Conservation (phyloP, 2,888 invertebrate genomes). For the Melipona bicolor region DNA sequence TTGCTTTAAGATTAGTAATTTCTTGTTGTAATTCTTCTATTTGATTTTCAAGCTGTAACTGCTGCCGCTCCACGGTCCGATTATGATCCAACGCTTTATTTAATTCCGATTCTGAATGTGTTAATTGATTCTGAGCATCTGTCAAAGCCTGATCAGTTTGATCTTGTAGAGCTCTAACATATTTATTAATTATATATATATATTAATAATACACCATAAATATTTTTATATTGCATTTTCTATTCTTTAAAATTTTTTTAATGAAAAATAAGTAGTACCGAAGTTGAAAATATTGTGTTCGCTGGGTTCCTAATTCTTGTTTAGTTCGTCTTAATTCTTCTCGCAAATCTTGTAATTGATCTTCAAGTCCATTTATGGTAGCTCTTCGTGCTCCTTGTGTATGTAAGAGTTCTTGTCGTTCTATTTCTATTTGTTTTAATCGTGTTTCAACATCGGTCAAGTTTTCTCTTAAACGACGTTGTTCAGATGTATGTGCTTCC, state of each 20-base stretch:
- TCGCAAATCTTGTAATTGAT: slow-evolving; percentile 85
- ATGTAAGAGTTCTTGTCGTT: slow-evolving; percentile 86
- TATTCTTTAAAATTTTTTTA: neutral
- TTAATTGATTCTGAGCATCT: slow-evolving; percentile 89
- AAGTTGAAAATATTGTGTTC: slow-evolving; percentile 86
- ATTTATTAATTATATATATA: slow-evolving; percentile 18
- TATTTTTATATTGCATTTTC: neutral
- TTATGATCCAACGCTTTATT: slow-evolving; percentile 87
- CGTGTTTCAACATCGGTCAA: slow-evolving; percentile 85
- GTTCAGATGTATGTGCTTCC: slow-evolving; percentile 85
- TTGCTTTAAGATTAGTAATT: slow-evolving; percentile 87
- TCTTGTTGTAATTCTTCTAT: slow-evolving; percentile 87
- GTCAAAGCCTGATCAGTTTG: slow-evolving; percentile 90
- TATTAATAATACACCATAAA: neutral
- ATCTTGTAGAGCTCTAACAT: slow-evolving; percentile 88
- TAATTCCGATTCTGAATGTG: slow-evolving; percentile 88
- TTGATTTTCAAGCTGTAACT: slow-evolving; percentile 87
- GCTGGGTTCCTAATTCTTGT: slow-evolving; percentile 85
- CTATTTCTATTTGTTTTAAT: slow-evolving; percentile 85
- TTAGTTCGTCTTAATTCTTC: slow-evolving; percentile 85
- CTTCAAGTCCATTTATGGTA: slow-evolving; percentile 85
- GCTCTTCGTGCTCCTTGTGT: slow-evolving; percentile 85
- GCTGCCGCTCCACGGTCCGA: slow-evolving; percentile 86
- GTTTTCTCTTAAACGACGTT: slow-evolving; percentile 84
- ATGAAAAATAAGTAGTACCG: slow-evolving; percentile 82